Conservation (phyloP, 2,113 vertebrate genomes). For the Typhlomys cinereus region DNA sequence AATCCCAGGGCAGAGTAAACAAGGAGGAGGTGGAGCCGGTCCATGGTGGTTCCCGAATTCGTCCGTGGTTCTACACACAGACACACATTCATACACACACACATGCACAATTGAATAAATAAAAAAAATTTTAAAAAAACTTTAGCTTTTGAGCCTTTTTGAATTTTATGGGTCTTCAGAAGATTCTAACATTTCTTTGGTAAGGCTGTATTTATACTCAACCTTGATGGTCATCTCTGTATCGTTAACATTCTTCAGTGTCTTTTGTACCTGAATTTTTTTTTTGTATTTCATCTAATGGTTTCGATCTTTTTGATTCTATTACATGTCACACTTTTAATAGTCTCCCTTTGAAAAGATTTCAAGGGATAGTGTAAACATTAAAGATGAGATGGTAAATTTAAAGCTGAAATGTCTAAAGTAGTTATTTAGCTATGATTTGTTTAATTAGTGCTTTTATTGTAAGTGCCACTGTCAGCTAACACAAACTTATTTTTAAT, state of each 20-base stretch:
- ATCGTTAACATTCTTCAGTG: background rate
- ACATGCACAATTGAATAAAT: no score
- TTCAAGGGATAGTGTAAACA: slow-evolving; percentile 18
- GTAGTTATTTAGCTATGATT: background rate
- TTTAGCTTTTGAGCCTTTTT: background rate
- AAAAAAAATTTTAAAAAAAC: no score
- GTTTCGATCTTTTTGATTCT: slow-evolving; percentile 21
- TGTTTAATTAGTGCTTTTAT: slow-evolving; percentile 19
- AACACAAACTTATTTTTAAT: slow-evolving; percentile 27
- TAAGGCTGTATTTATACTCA: background rate
- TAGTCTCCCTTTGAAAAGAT: slow-evolving; percentile 43
- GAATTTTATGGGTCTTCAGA: background rate
- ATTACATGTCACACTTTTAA: slow-evolving; percentile 15
- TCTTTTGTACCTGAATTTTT: background rate
- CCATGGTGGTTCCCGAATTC: no score
- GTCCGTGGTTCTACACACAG: no score
- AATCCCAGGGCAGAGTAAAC: no score
- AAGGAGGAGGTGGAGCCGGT: no score
- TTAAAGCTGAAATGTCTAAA: background rate
- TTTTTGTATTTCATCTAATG: slow-evolving; percentile 5
- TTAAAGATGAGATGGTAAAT: background rate
- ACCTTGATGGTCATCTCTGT: background rate
- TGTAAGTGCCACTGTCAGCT: background rate
- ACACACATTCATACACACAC: no score
- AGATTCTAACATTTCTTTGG: background rate